Base-by-base conservation (phyloP, 2,113 vertebrate species). In the Oriolus oriolus region DNA sequence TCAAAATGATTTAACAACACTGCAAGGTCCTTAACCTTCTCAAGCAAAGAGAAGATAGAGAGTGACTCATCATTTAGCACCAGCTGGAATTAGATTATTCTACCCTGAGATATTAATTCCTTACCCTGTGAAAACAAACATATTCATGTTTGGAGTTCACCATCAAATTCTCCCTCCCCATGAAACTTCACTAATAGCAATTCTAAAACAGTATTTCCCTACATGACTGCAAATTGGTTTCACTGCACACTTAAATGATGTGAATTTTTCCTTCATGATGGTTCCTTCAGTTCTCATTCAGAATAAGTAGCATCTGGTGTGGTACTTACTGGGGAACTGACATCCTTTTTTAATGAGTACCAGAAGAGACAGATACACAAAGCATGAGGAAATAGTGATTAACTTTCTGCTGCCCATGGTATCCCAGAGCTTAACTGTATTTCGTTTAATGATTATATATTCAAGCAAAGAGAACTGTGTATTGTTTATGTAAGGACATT, bases 311-410 rank as follows among this genome's bases (percentile, higher is more conserved):
- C 93, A 94, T 86, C 90, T 95, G 95, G 88, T 82, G 53, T 74
- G 73, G 80, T 93, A 75, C 60, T 96, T 96, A 94, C 56, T 14
- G 12, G 44, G 53, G 79, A 80, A 92, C 90, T 81, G 80, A 95
- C 90, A 92, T 79, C 92, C 76, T 90, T 81, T 95, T 95, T 89
- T 90, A 97, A 93, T 93, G 95, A 81, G 56, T 59, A 71, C 56
- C 63, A 90, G 76, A 94, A 95, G 49, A 94, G 52, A 88, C 26
- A 81, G 64, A 81, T 47, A 92, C n/a, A 94, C 41, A 95, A 94
- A 93, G 63, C 71, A 84, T 22, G 68, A 93, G 69, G 90, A 96
- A 92, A 84, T 39, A 84, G 73, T n/a, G 68, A 93, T 90, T 92
- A 93, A 93, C 79, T 94, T 96, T 92, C 90, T 84, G 44, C 76